Conservation (phyloP, 2,113 vertebrate genomes). For the Ameiurus melas region DNA sequence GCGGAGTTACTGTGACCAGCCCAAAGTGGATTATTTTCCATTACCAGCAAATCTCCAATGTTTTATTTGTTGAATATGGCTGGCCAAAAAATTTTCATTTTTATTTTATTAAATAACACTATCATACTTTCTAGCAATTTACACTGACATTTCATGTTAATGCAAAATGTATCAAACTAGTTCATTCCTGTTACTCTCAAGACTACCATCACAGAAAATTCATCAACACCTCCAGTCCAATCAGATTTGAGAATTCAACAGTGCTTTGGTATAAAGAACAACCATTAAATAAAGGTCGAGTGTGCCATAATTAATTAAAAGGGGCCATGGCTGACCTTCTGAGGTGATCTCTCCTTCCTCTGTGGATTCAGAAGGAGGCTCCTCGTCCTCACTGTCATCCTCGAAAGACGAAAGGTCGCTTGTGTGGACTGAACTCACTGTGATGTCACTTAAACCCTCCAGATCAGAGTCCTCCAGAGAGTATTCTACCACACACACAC, state of each 20-base stretch:
- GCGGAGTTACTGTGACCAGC: no score
- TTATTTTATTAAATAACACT: no score
- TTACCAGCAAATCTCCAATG: background rate
- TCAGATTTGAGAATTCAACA: background rate
- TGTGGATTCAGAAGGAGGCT: constrained; percentile 82
- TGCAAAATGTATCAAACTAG: background rate
- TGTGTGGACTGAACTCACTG: constrained; percentile 97
- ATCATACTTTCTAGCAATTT: background rate
- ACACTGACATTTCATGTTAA: background rate
- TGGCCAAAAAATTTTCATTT: no score
- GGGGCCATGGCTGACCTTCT: constrained; percentile 70
- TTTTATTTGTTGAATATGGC: no score
- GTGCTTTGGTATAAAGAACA: background rate
- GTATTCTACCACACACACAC: constrained; percentile 71
- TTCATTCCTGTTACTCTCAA: background rate
- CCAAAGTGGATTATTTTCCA: background rate
- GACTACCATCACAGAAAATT: background rate
- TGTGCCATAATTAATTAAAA: no score
- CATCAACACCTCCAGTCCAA: background rate
- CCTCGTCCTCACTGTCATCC: constrained; percentile 88
- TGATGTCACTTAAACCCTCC: constrained; percentile 95
- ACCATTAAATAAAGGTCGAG: background rate
- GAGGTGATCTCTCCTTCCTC: constrained; percentile 91
- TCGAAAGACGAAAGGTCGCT: constrained; percentile 98
- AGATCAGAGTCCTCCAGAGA: constrained; percentile 87